Base-by-base conservation (phyloP, 92 coral and sea anemone species). In the Chrysogorgia sp. region DNA sequence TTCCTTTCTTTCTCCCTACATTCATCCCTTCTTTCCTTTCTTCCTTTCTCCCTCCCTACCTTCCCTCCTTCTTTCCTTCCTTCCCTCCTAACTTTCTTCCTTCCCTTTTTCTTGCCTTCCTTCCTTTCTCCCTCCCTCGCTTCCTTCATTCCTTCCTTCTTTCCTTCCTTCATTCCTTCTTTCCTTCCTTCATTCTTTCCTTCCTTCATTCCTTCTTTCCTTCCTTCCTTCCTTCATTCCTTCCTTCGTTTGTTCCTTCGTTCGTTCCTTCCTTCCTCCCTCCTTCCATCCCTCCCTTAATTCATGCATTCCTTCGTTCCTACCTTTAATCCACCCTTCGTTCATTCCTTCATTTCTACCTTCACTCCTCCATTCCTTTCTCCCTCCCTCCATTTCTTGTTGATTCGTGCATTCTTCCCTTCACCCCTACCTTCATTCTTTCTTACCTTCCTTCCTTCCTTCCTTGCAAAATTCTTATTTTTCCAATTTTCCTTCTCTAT, bases 381-480 rank as follows among this genome's bases (percentile, higher is more conserved):
- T 47, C 15, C n/a, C 53, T 47, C 15, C 53, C 53, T 47, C n/a
- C 53, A 2, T 47, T 47, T n/a, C 53, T 47, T 47, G 17, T n/a
- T 47, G 7, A 12, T 2, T 47, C 15, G 17, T n/a, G 7, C 15
- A 12, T n/a, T 47, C n/a, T n/a, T 47, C 15, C 53, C 53, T 47
- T 15, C 53, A 2, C 15, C 15, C 53, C 53, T 15, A 7, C 53
- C 53, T 47, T 15, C 53, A 12, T 47, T 47, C 53, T 15, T 47
- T 47, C 53, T n/a, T 47, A 7, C 53, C 53, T 47, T 47, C 53
- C 53, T 47, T n/a, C n/a, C n/a, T 47, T n/a, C 53, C 10, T 47
- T 15, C 15, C 53, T 2, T 47, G 7, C n/a, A 2, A 7, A 12
- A 37, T 37, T 37, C 12, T 37, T 37, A 37, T 37, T 37, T 37